Percentiles rank a stretch among this genome's conserved stretches.
Conservation (phyloP, 2,113 vertebrate species). For the Peucedramus taeniatus region DNA sequence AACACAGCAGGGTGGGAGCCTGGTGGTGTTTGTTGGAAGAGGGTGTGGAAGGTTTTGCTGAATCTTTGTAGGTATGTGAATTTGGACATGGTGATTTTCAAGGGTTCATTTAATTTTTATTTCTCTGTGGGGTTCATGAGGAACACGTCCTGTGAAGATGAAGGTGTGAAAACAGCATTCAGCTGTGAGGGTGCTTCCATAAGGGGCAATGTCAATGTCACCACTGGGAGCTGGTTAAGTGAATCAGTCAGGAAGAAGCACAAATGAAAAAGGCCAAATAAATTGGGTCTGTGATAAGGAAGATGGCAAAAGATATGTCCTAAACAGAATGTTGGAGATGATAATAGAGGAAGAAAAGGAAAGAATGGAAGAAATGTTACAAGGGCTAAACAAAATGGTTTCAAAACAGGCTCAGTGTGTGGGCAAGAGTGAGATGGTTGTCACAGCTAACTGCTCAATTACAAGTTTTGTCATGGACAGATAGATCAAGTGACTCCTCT, state of each 20-base stretch:
- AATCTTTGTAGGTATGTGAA: not conserved
- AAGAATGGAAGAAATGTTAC: not conserved
- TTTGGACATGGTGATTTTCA: not conserved
- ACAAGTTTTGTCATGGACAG: not conserved
- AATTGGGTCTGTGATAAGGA: fast-evolving
- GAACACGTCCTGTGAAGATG: not conserved
- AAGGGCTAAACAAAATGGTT: not conserved
- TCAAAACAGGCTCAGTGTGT: not conserved
- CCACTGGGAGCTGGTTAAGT: not conserved
- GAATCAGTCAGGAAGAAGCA: not conserved
- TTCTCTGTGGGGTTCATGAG: not conserved
- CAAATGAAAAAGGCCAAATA: not conserved
- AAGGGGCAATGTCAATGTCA: not conserved
- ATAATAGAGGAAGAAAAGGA: not conserved
- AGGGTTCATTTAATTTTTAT: not conserved
- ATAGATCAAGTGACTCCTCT: not conserved
- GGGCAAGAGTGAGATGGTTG: not conserved
- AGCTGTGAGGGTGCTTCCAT: not conserved
- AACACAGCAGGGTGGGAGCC: fast-evolving
- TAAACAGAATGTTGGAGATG: not conserved
- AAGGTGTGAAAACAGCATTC: not conserved
- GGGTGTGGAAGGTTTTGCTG: not conserved
- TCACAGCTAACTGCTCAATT: not conserved
- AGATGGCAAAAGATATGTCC: not conserved
- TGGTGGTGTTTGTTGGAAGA: not conserved